Percentiles rank a stretch among this genome's conserved stretches.
phyloP scores from a whole-genome alignment of 2,113 vertebrate species.

The Dissostichus mawsoni region DNA sequence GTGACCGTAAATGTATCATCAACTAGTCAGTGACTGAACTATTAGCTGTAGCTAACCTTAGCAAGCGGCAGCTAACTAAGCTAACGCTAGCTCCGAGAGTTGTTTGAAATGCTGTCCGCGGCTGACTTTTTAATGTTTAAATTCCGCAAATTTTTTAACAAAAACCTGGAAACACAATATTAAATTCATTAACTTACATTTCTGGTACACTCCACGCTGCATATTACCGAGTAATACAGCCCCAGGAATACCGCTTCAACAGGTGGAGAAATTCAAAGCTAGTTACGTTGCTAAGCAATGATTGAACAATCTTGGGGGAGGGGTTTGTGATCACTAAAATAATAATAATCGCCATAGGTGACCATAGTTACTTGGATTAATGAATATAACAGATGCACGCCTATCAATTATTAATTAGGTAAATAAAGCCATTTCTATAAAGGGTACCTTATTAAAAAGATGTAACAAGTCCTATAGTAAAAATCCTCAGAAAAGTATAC shows the following conservation, averaged over 20 bases:
- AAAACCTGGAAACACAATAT: not conserved
- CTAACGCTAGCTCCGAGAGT: not conserved
- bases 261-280: not conserved
- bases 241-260: rapidly evolving
- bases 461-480: not conserved
- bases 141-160: not conserved
- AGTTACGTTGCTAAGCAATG: conserved; percentile 1
- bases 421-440: not conserved
- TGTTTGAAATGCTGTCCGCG: rapidly evolving
- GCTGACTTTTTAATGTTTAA: not conserved
- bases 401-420: not conserved
- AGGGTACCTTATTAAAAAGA: conserved; percentile 6
- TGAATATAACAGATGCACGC: not conserved
- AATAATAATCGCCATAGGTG: not conserved
- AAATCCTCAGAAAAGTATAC: not conserved
- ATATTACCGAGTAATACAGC: not conserved
- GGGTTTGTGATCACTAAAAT: not conserved
- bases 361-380: not conserved
- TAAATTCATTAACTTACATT: not conserved
- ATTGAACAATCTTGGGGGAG: not conserved
- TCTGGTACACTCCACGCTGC: not conserved
- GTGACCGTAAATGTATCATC: not conserved
- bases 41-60: not conserved
- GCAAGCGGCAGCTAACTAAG: not conserved
- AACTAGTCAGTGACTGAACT: not conserved